Conservation (phyloP, 2,888 invertebrate genomes). For the Ptycholaimellus sp. region DNA sequence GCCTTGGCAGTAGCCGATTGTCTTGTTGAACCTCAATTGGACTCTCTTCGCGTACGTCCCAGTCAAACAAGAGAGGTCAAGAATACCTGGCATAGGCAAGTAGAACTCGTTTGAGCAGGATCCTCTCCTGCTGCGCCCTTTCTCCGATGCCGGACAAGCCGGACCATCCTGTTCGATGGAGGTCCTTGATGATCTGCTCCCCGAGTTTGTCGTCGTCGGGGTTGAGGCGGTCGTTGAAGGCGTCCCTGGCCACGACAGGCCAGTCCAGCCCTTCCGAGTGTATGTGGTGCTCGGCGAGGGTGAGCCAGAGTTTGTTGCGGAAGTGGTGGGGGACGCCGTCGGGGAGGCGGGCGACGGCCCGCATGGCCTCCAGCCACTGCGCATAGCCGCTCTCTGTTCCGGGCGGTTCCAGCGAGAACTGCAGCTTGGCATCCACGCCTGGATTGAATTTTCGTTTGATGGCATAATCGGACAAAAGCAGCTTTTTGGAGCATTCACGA, state of each 20-base stretch:
- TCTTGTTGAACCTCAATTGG: too few relatives aligned
- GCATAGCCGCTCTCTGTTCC: constrained; percentile 43
- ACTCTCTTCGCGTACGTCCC: too few relatives aligned
- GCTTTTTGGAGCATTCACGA: too few relatives aligned
- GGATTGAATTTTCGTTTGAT: too few relatives aligned
- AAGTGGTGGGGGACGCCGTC: constrained; percentile 82
- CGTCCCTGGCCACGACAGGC: constrained; percentile 56
- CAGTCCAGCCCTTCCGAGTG: constrained; percentile 53
- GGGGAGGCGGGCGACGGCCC: constrained; percentile 72
- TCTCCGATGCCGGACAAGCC: constrained; percentile 78
- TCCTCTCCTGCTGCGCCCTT: constrained; percentile 82
- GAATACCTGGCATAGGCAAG: constrained; percentile 84
- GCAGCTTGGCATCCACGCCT: constrained; percentile 44
- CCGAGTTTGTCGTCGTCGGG: constrained; percentile 84
- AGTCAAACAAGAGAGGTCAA: too few relatives aligned
- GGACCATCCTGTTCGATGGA: constrained; percentile 86
- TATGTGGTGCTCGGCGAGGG: constrained; percentile 66
- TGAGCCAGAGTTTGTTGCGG: constrained; percentile 75
- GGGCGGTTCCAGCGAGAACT: constrained; percentile 43
- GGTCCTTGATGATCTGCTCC: constrained; percentile 86
- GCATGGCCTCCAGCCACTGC: constrained; percentile 92
- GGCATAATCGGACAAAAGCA: too few relatives aligned
- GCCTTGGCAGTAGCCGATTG: constrained; percentile 91
- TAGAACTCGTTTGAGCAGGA: constrained; percentile 67
- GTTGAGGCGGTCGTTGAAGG: constrained; percentile 51